A percentile compares a stretch with the other conserved stretches of the same genome.
Conservation (phyloP, 2,113 vertebrate species). For the Etia nguti region DNA sequence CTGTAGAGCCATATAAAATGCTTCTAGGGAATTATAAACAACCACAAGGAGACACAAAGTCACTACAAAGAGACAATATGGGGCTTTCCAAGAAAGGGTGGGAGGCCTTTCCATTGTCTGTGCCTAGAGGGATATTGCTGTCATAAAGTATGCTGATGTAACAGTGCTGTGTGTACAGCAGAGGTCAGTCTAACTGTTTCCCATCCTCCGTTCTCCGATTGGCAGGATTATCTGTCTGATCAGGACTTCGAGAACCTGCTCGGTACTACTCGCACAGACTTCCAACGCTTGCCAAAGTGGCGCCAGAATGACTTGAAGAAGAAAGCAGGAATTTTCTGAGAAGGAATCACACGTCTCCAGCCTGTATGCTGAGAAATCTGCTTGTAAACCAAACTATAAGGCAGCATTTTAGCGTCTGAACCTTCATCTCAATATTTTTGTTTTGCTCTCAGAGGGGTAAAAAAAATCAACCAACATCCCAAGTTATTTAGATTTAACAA, state of each 20-base stretch:
- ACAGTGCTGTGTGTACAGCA: background rate
- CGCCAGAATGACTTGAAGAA: constrained; percentile 86
- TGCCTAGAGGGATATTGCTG: background rate
- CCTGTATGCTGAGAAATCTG: background rate
- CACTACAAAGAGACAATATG: background rate
- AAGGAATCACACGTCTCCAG: background rate
- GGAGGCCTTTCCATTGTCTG: rapidly evolving
- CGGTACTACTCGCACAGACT: constrained; percentile 78
- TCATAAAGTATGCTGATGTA: background rate
- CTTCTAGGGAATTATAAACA: background rate
- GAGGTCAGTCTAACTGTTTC: constrained; percentile 18
- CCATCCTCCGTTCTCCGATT: background rate
- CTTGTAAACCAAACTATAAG: background rate
- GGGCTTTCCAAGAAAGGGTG: background rate
- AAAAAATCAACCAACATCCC: background rate
- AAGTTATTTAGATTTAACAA: background rate
- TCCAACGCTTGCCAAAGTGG: constrained; percentile 86
- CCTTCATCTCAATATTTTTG: background rate
- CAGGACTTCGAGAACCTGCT: constrained; percentile 81
- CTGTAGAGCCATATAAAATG: background rate
- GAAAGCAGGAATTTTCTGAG: constrained; percentile 84
- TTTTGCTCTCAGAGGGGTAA: background rate
- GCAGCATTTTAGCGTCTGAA: background rate
- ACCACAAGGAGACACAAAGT: background rate
- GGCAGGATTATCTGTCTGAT: constrained; percentile 82